These are phyloP conservation scores for Pogonophryne albipinna DNA, from an alignment of 2,797 vertebrate species.

Conservation along the genomic window DNA sequence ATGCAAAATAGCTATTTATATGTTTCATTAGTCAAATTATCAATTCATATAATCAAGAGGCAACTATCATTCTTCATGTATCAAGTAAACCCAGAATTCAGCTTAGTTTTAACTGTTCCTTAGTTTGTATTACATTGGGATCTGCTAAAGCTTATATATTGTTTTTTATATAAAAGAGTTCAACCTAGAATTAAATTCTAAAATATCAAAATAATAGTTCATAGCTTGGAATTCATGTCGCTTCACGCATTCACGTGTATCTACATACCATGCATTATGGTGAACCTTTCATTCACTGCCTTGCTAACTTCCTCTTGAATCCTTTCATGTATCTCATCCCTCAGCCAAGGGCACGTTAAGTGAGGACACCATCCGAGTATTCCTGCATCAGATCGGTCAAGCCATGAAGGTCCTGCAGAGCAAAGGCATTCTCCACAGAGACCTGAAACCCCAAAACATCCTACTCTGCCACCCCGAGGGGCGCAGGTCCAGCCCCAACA, in stretches of 20 bases:
- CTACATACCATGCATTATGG: neutral
- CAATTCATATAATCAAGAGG: no score
- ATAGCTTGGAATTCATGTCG: neutral
- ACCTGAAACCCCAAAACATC: constrained; percentile 98
- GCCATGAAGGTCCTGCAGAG: constrained; percentile 94
- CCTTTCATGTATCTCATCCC: constrained; percentile 10
- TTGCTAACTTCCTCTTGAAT: constrained; percentile 3
- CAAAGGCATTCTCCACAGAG: constrained; percentile 96
- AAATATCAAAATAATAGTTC: neutral
- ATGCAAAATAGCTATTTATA: no score
- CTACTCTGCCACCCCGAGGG: constrained; percentile 90
- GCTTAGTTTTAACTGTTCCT: neutral
- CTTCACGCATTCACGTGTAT: neutral
- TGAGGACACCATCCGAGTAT: constrained; percentile 95
- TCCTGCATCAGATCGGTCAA: constrained; percentile 95
- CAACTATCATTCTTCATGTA: no score
- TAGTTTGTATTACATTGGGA: neutral
- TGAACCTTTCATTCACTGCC: neutral
- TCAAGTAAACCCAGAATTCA: neutral
- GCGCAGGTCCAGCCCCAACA: constrained; percentile 90
- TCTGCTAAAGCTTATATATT: neutral
- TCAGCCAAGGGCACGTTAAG: constrained; percentile 94
- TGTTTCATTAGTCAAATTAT: no score
- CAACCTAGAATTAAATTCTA: neutral
- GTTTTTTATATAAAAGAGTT: neutral